These are phyloP conservation scores for Xiphophorus birchmanni DNA, from an alignment of 2,797 vertebrate species.

Conservation along the genomic window DNA sequence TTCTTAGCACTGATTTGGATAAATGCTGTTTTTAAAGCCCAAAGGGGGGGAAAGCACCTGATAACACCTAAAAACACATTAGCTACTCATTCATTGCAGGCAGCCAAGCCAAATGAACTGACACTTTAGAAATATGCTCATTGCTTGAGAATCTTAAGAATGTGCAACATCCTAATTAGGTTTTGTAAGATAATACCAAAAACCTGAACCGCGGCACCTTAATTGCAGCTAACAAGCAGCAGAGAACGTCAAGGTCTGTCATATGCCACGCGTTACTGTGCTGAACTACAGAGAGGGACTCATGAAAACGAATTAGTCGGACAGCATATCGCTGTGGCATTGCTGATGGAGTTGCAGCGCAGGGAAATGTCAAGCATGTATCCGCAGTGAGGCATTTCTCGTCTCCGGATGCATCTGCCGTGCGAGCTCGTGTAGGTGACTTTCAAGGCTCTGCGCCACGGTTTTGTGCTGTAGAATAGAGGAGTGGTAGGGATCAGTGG, in stretches of 20 bases:
- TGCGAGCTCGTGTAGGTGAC: constrained; percentile 54
- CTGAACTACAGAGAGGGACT: constrained; percentile 9
- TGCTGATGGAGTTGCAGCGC: constrained; percentile 19
- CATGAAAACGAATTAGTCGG: constrained; percentile 18
- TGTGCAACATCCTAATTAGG: constrained; percentile 19
- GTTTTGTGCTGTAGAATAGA: constrained; percentile 57
- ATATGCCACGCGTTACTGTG: constrained; percentile 6
- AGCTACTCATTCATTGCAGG: constrained; percentile 4
- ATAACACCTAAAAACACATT: neutral
- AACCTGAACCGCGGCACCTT: neutral
- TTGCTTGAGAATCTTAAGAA: constrained; percentile 19
- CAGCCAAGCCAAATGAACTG: neutral
- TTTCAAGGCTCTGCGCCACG: constrained; percentile 56
- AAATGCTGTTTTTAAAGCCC: neutral
- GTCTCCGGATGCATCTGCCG: constrained; percentile 45
- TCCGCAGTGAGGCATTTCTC: constrained; percentile 24
- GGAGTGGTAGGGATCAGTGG: constrained; percentile 64
- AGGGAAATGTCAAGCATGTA: constrained; percentile 16
- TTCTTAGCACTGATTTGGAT: neutral
- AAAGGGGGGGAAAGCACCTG: no score
- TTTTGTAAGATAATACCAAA: constrained; percentile 27
- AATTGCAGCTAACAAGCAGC: constrained; percentile 27
- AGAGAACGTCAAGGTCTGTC: constrained; percentile 24
- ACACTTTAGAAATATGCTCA: constrained; percentile 2
- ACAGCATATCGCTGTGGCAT: constrained; percentile 19